Evolutionary conservation across 2,113 vertebrate species (phyloP).

Genomic region (Cephalopholis sonnerati): DNA sequence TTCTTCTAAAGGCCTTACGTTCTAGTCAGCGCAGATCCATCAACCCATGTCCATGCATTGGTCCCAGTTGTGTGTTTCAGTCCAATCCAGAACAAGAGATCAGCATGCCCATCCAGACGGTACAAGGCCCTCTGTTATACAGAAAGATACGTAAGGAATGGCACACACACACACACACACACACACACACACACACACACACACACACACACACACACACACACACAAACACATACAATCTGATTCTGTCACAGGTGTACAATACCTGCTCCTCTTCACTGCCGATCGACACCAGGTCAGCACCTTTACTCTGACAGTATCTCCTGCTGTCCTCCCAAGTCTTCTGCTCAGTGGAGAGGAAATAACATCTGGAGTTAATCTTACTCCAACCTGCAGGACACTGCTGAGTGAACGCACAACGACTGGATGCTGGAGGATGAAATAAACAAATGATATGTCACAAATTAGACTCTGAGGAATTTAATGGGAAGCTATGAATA

Average conservation of each 20-base stretch:
- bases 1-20: background rate
- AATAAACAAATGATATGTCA: background rate
- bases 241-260: background rate
- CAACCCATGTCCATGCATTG: constrained; percentile 10
- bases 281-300: constrained; percentile 36
- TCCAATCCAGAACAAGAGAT: constrained; percentile 27
- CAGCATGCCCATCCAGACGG: background rate
- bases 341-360: background rate
- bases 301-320: constrained; percentile 25
- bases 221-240: background rate
- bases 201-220: too few relatives aligned
- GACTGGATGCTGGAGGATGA: background rate
- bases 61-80: background rate
- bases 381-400: constrained; percentile 19
- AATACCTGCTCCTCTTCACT: constrained; percentile 29
- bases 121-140: constrained; percentile 17
- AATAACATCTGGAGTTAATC: constrained; percentile 41
- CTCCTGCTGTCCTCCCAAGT: constrained; percentile 34
- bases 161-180: too few relatives aligned
- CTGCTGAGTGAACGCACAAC: background rate
- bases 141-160: too few relatives aligned
- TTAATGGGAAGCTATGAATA: too few relatives aligned
- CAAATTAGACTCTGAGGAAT: too few relatives aligned
- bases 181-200: too few relatives aligned
- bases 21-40: constrained; percentile 14